Base-by-base conservation (phyloP, 2,888 invertebrate species). In the Lordiphosa fenestrarum region DNA sequence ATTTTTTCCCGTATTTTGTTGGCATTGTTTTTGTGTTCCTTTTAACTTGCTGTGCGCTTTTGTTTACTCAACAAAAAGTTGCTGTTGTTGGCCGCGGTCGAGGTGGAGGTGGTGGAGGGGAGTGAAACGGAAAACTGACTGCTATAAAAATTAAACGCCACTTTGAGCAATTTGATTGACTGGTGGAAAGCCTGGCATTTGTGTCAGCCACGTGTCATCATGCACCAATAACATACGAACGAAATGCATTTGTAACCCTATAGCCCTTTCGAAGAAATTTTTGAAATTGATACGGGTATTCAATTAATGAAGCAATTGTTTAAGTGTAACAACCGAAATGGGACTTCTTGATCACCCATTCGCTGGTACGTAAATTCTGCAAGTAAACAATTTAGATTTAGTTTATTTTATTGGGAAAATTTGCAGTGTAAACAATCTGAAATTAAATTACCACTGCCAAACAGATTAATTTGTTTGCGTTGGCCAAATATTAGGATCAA, bases 81-180 rank as follows among this genome's bases (percentile, higher is more conserved):
- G 9, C 9, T 30, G 10, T 9, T 30, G 30, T 9, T 15, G 15
- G 15, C 15, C 1, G 5, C 6, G 23, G 6, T 23, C 1, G 6
- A 30, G 30, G 6, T 23, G 6, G 6, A 30, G 30, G 30, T 30
- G 30, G 10, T 21, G 40, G 13, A 23, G 46, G 21, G 46, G 37
- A 44, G 53, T 44, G 50, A 44, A 47, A 46, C 40, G 41, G 21
- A 60, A 66, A 62, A 64, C 49, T 50, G 71, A 50, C 64, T 65
- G 53, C 62, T 53, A 81, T 67, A 63, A 70, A 81, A 81, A 70
- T 77, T 72, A 81, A 81, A 81, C 52, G 77, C 59, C 74, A 60
- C 67, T 72, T 62, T 62, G 57, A 55, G 58, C 52, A 47, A 44
- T 69, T 77, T 81, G 81, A 81, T 77, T 77, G 76, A 76, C 57